phyloP scores from a whole-genome alignment of 2,888 invertebrate genomes.

The Zhuqinia jingwanae region DNA sequence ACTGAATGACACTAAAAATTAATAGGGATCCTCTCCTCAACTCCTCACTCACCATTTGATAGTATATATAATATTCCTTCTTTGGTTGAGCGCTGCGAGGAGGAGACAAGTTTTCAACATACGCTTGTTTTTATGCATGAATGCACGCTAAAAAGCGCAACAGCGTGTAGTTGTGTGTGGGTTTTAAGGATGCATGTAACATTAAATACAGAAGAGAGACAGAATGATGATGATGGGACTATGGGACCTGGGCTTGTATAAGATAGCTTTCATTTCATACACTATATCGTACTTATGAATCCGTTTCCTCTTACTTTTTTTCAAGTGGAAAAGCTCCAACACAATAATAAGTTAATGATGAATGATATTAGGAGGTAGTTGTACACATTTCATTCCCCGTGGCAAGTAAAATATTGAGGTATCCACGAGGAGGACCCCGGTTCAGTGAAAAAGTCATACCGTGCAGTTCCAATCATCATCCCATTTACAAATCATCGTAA shows the following conservation, averaged over 20 bases:
- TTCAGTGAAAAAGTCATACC: neutral
- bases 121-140: neutral
- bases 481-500: neutral
- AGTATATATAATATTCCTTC: no score
- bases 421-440: conserved; percentile 17
- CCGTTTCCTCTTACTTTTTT: no score
- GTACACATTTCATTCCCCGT: neutral
- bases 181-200: neutral
- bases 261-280: neutral
- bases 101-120: conserved; percentile 1
- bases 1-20: conserved; percentile 22
- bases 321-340: neutral
- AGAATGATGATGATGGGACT: no score
- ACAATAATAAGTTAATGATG: neutral
- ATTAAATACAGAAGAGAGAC: no score
- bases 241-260: no score
- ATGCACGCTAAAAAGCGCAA: neutral
- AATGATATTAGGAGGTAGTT: neutral
- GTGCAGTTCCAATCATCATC: neutral
- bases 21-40: neutral
- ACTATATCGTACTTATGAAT: neutral
- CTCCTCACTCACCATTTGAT: neutral
- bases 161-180: neutral
- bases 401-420: neutral
- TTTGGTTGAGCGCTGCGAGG: conserved; percentile 3